Evolutionary conservation across 2,888 invertebrate species (phyloP).

Genomic region (Rhingia campestris): DNA sequence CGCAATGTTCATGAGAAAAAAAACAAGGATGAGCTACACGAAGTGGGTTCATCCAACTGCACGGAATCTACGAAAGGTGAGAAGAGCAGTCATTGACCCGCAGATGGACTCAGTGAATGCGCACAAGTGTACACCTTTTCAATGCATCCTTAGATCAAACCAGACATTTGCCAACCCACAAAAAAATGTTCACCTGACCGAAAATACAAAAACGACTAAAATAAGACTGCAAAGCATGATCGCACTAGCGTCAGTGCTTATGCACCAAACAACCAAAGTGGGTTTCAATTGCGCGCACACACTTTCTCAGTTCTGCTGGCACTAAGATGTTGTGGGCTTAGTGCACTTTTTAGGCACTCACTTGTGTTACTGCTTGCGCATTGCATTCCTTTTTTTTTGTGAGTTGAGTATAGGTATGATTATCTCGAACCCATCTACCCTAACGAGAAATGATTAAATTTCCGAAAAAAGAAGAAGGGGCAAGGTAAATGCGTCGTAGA

Average conservation of each 20-base stretch:
- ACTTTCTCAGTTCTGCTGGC: constrained; percentile 26
- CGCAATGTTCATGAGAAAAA: constrained; percentile 47
- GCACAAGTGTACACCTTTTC: constrained; percentile 63
- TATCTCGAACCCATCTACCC: constrained; percentile 65
- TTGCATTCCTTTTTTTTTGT: constrained; percentile 36
- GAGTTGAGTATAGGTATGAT: constrained; percentile 12
- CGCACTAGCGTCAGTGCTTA: constrained; percentile 36
- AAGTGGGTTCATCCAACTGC: constrained; percentile 68
- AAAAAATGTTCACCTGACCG: constrained; percentile 64
- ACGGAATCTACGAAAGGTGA: constrained; percentile 72
- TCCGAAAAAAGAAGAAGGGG: constrained; percentile 13
- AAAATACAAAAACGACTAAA: constrained; percentile 31
- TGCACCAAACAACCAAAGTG: constrained; percentile 54
- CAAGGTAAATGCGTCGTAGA: constrained; percentile 25
- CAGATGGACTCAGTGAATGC: constrained; percentile 60
- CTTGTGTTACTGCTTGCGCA: constrained; percentile 56
- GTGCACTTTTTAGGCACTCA: constrained; percentile 61
- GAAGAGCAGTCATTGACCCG: constrained; percentile 69
- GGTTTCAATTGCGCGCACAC: constrained; percentile 63
- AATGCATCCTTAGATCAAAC: constrained; percentile 70
- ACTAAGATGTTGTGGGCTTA: constrained; percentile 34
- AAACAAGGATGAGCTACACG: constrained; percentile 41
- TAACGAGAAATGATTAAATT: constrained; percentile 38
- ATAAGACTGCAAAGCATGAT: constrained; percentile 20
- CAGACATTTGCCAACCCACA: constrained; percentile 49